Conservation (phyloP, 2,888 invertebrate genomes). For the Agonum fuliginosum region DNA sequence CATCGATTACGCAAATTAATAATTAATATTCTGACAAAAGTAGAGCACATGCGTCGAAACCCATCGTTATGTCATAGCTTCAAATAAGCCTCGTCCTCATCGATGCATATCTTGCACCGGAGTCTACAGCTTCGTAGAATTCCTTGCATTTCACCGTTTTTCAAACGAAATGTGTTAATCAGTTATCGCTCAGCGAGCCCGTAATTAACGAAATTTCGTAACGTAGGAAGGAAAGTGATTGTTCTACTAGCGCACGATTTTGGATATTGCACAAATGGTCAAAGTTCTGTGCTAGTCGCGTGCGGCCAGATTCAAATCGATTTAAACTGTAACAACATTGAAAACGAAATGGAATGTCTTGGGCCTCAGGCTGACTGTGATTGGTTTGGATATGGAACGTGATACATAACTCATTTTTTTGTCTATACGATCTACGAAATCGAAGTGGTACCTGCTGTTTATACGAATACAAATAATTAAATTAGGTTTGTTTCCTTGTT, state of each 20-base stretch:
- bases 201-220: constrained; percentile 56
- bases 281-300: constrained; percentile 7
- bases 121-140: neutral
- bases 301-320: neutral
- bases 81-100: neutral
- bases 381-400: constrained; percentile 1
- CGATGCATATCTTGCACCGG: constrained; percentile 25
- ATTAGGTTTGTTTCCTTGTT: constrained; percentile 20
- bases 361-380: neutral
- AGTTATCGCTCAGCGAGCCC: constrained; percentile 51
- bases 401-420: constrained; percentile 28
- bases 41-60: neutral
- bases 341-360: neutral
- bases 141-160: constrained; percentile 40
- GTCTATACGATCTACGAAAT: neutral
- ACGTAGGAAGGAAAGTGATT: constrained; percentile 58
- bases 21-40: neutral
- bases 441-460: constrained; percentile 42
- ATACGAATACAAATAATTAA: constrained; percentile 41
- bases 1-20: neutral
- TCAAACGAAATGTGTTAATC: constrained; percentile 50
- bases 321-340: constrained; percentile 41
- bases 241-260: constrained; percentile 50
- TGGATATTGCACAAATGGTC: constrained; percentile 31
- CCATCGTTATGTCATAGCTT: constrained; percentile 13